These are phyloP conservation scores for Xiphophorus hellerii DNA, from an alignment of 2,113 vertebrate species.

Conservation along the genomic window DNA sequence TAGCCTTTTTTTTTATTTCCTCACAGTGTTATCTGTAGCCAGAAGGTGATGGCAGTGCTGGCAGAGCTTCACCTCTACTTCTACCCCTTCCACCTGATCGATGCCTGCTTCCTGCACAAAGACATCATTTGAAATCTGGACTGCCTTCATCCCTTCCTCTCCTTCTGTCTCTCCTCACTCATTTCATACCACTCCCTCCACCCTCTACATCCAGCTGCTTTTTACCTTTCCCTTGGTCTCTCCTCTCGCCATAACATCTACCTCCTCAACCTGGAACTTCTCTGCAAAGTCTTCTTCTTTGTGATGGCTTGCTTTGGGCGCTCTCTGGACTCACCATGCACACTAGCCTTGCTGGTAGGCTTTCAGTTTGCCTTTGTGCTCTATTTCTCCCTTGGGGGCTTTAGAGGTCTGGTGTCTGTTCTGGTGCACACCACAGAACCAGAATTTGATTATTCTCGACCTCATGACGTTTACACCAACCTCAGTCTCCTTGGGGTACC, in stretches of 20 bases:
- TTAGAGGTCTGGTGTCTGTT: constrained; percentile 88
- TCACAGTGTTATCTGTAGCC: constrained; percentile 46
- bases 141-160: constrained; percentile 44
- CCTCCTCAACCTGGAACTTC: constrained; percentile 6
- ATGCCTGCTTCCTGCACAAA: constrained; percentile 28
- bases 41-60: constrained; percentile 63
- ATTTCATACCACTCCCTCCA: constrained; percentile 19
- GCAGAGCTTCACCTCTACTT: constrained; percentile 48
- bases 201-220: constrained; percentile 11
- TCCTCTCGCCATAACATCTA: constrained; percentile 14
- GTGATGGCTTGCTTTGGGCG: constrained; percentile 79
- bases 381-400: constrained; percentile 93
- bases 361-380: constrained; percentile 96
- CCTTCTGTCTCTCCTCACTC: constrained; percentile 45
- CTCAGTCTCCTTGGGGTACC: constrained; percentile 83
- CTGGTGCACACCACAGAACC: constrained; percentile 85
- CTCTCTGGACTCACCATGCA: constrained; percentile 86
- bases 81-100: constrained; percentile 52
- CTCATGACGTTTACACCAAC: constrained; percentile 93
- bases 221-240: neutral
- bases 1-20: neutral
- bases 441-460: constrained; percentile 89
- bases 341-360: constrained; percentile 88
- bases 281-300: constrained; percentile 4
- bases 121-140: constrained; percentile 33